These are phyloP conservation scores for Sander lucioperca DNA, from an alignment of 2,113 vertebrate species.

Conservation along the genomic window DNA sequence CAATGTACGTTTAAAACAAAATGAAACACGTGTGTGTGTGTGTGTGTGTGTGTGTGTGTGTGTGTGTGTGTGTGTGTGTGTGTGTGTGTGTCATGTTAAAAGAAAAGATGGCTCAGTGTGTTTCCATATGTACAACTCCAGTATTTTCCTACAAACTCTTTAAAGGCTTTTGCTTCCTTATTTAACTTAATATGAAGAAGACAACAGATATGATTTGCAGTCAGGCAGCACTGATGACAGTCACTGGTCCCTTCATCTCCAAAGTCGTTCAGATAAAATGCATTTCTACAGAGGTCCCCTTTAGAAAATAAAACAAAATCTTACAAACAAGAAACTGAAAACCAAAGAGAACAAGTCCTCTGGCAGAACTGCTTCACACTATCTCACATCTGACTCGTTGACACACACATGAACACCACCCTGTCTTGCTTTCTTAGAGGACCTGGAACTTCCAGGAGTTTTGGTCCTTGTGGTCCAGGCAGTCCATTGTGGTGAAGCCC, in stretches of 20 bases:
- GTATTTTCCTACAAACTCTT: constrained; percentile 33
- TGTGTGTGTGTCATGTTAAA: not conserved
- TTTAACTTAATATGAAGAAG: constrained; percentile 18
- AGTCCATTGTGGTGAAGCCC: constrained; percentile 89
- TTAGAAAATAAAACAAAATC: constrained; percentile 54
- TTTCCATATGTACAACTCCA: constrained; percentile 2
- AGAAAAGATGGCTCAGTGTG: constrained; percentile 32
- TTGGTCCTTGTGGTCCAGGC: constrained; percentile 91
- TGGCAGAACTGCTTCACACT: constrained; percentile 42
- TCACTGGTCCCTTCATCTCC: constrained; percentile 31
- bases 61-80: no score
- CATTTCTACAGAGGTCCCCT: constrained; percentile 51
- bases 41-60: no score
- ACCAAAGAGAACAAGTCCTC: constrained; percentile 44
- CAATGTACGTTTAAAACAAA: constrained; percentile 45
- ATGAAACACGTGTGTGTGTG: constrained; percentile 4
- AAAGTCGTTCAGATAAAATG: constrained; percentile 18
- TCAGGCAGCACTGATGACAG: constrained; percentile 33
- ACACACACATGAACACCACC: constrained; percentile 4
- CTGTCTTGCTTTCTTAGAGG: constrained; percentile 76
- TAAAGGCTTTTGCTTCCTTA: constrained; percentile 58
- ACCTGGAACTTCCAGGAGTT: constrained; percentile 93
- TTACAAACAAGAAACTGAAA: constrained; percentile 61
- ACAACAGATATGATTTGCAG: constrained; percentile 19
- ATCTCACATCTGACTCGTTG: constrained; percentile 31